phyloP scores from a whole-genome alignment of 2,113 vertebrate genomes.

The Isurus oxyrinchus region DNA sequence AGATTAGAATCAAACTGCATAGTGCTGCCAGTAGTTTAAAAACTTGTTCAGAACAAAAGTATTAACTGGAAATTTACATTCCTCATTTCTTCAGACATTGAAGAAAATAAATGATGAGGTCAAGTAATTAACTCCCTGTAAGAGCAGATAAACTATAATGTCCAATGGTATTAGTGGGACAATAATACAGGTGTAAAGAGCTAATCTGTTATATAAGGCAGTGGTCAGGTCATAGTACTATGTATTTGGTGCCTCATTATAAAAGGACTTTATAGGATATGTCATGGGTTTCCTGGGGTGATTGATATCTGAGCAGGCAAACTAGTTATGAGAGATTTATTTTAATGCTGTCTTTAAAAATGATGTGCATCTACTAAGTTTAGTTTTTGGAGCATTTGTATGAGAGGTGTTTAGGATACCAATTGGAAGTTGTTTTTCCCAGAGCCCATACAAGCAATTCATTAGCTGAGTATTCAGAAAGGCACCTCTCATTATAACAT shows the following conservation, averaged over 20 bases:
- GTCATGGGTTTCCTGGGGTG: neutral
- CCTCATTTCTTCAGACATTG: neutral
- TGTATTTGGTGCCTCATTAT: neutral
- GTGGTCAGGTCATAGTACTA: neutral
- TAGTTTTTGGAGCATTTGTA: too few species aligned
- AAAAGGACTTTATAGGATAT: neutral
- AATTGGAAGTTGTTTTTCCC: too few species aligned
- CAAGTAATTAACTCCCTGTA: neutral
- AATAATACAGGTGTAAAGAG: neutral
- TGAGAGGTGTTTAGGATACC: too few species aligned
- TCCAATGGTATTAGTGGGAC: neutral
- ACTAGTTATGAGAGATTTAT: neutral
- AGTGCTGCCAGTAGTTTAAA: neutral
- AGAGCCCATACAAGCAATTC: too few species aligned
- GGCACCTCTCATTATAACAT: too few species aligned
- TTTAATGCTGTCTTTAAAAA: neutral
- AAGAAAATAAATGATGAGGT: neutral
- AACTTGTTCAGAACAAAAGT: neutral
- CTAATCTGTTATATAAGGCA: neutral
- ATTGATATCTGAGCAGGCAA: neutral
- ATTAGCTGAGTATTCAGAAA: too few species aligned
- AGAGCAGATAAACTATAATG: neutral
- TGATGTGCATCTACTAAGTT: neutral
- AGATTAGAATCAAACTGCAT: neutral
- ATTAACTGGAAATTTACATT: neutral